Percentiles rank a stretch among this genome's conserved stretches.
These are phyloP conservation scores for Brachyopa scutellaris DNA, from an alignment of 2,888 invertebrate species.

Conservation along the genomic window DNA sequence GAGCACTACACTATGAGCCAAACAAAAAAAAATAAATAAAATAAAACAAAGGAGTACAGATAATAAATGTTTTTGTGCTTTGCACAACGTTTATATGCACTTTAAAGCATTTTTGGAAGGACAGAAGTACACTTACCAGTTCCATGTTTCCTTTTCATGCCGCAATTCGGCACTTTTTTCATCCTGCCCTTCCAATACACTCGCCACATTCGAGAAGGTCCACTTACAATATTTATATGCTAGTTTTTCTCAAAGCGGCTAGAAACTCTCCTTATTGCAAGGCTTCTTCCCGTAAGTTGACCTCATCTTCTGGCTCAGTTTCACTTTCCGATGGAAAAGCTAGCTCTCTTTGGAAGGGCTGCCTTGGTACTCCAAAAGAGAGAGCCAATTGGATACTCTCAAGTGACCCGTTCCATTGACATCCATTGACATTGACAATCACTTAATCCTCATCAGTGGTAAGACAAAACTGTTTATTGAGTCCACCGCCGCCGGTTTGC, in stretches of 20 bases:
- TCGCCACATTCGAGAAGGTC: not conserved
- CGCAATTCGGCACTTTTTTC: not conserved
- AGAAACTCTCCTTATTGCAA: too few species aligned
- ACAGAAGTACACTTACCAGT: not conserved
- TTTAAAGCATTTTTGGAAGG: too few species aligned
- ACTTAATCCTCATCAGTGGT: not conserved
- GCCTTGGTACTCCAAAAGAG: not conserved
- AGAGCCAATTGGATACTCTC: too few species aligned
- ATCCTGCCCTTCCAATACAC: not conserved
- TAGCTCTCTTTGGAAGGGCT: not conserved
- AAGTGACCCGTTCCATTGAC: not conserved
- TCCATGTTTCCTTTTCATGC: not conserved
- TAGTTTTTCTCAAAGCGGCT: too few species aligned
- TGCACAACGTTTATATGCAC: too few species aligned
- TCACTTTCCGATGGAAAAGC: too few species aligned
- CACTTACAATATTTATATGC: not conserved
- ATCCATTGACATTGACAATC: not conserved
- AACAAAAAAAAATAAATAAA: too few species aligned
- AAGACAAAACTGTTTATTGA: slow-evolving; percentile 6
- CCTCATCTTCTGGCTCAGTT: too few species aligned
- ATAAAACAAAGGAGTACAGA: too few species aligned
- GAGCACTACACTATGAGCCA: too few species aligned
- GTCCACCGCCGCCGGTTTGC: slow-evolving; percentile 9
- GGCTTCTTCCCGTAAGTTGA: too few species aligned
- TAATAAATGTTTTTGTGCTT: too few species aligned